These are phyloP conservation scores for Diorhabda elongata DNA, from an alignment of 1,140 invertebrate genomes.

Conservation along the genomic window DNA sequence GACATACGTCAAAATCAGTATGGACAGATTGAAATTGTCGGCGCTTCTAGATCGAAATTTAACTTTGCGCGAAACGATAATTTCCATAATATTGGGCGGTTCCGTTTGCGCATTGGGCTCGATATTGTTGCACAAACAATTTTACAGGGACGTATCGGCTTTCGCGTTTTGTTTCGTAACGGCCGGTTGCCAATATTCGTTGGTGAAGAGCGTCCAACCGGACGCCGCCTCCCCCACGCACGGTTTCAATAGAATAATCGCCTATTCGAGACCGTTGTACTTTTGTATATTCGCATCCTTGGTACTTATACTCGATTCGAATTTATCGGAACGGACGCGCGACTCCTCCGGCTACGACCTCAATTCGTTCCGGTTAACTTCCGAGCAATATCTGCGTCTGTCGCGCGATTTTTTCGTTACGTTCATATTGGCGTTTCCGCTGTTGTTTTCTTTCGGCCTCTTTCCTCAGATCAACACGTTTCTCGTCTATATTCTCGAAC, in stretches of 20 bases:
- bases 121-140: conserved; percentile 74
- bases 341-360: conserved; percentile 57
- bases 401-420: conserved; percentile 70
- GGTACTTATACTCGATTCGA: conserved; percentile 65
- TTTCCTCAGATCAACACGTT: conserved; percentile 98
- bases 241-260: conserved; percentile 94
- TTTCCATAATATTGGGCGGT: conserved; percentile 82
- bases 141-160: conserved; percentile 89
- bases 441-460: conserved; percentile 90
- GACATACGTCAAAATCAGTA: conserved; percentile 69
- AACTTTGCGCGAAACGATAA: conserved; percentile 76
- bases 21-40: conserved; percentile 87
- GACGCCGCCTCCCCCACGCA: conserved; percentile 97
- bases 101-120: conserved; percentile 82
- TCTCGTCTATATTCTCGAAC: conserved; percentile 90
- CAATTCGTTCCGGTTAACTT: conserved; percentile 73
- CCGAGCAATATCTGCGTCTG: conserved; percentile 62
- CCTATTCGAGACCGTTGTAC: conserved; percentile 91
- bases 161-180: conserved; percentile 97
- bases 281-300: conserved; percentile 83
- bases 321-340: conserved; percentile 47
- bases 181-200: conserved; percentile 94
- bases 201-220: conserved; percentile 97
- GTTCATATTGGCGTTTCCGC: conserved; percentile 85
- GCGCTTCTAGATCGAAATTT: conserved; percentile 91